Base-by-base conservation (phyloP, 2,797 vertebrate species). In the Pterois miles region DNA sequence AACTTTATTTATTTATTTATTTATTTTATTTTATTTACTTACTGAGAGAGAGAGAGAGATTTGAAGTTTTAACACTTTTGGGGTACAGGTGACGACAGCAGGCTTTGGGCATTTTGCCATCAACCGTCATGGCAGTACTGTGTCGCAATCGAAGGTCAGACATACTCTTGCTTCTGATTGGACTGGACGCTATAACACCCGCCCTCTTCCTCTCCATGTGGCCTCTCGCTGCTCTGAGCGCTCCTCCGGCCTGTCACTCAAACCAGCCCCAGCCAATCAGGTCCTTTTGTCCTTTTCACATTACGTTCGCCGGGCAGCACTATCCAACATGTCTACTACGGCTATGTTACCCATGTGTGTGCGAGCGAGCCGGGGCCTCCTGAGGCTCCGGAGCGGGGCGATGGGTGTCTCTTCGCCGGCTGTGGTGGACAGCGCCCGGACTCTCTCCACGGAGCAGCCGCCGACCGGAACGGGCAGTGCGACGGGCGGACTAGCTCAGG, bases 241-340 rank as follows among this genome's bases (percentile, higher is more conserved):
- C 29, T 0, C 6, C 1, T 18, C 3, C 0, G 0, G 1, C 13
- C 83, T 80, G 84, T 56, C 93, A 74, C 54, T 95, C 91, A 86
- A 31, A 20, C 0, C 0, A 1, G 0, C 43, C 4, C 2, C 2
- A 75, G 16, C 95, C 95, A 96, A 96, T 95, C 83, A 2, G n/a
- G 2, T 0, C 43, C 70, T 2, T 94, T 94, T 93, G 93, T 94
- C 94, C 94, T 95, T 93, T 77, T 78, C 81, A 56, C 75, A 9
- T 59, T 46, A 36, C 64, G 43, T 11, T 71, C 79, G 71, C 89
- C 88, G 90, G 91, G 91, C 80, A 78, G 76, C 58, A 2, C 58
- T 11, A 83, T 90, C 89, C 93, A 96, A 96, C 91, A 97, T 97
- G 96, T 95, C 96, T 93, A 93, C 95, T 52, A 74, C 95, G 86